Evolutionary conservation across 2,113 vertebrate species (phyloP).

Genomic region (Eleginops maclovinus): DNA sequence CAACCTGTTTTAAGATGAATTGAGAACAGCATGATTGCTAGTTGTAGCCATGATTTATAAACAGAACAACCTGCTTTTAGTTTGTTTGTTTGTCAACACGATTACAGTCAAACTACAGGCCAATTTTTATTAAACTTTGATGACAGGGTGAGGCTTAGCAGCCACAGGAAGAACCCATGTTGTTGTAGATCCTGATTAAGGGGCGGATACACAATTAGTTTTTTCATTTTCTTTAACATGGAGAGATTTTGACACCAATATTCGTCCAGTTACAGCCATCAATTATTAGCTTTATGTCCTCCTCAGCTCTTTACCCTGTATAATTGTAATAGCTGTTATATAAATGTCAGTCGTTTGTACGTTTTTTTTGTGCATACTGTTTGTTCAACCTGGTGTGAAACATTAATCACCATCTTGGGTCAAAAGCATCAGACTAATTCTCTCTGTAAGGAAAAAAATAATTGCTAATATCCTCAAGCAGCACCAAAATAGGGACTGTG

Average conservation of each 20-base stretch:
- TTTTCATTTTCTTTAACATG: too few relatives aligned
- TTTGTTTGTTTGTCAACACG: too few relatives aligned
- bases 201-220: too few relatives aligned
- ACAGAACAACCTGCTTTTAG: neutral
- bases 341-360: neutral
- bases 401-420: neutral
- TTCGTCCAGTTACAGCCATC: neutral
- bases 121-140: too few relatives aligned
- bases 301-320: neutral
- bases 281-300: neutral
- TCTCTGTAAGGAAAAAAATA: neutral
- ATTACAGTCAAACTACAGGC: too few relatives aligned
- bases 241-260: too few relatives aligned
- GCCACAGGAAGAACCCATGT: too few relatives aligned
- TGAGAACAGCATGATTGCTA: neutral
- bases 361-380: neutral
- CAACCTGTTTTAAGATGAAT: neutral
- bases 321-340: neutral
- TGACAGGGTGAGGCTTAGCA: too few relatives aligned
- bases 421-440: neutral
- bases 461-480: slow-evolving; percentile 6
- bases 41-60: neutral
- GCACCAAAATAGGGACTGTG: neutral
- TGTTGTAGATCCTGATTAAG: too few relatives aligned
- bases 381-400: neutral